Evolutionary conservation across 1,140 invertebrate genomes (phyloP), one percentile per base, ranked within the genome.

Genomic region (Phymorhynchus buccinoides): DNA sequence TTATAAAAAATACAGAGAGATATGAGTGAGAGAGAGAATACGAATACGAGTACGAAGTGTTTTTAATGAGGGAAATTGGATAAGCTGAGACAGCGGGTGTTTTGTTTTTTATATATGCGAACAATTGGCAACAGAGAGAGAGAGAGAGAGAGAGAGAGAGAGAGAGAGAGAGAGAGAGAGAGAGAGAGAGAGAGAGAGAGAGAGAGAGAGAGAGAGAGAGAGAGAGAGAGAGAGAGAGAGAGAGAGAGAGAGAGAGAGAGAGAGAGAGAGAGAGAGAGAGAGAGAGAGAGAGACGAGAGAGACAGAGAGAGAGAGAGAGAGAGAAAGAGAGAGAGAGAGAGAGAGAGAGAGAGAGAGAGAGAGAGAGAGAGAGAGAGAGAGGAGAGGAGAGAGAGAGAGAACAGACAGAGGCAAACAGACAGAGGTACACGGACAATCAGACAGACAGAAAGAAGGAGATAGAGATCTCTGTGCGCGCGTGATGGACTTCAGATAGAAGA

Each of bases 131-230:
- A n/a, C 9, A 37, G 71, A 73, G 71, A 73, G n/a, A 73, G 35
- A 73, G 71, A 73, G 71, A n/a, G 71, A 73, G n/a, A n/a, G 35
- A 73, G 71, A 73, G 35, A 37, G 35, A 73, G 35, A n/a, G 35
- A 37, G 35, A 73, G 7, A 37, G 35, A n/a, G 35, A n/a, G 71
- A 30, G 71, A 73, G 7, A 37, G 71, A 73, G 35, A 37, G 35
- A 73, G 35, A 73, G 35, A 37, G 35, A 37, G 35, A 73, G 71
- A 73, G n/a, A 37, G 71, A 73, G 71, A 73, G 71, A 73, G 71
- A 73, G n/a, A 30, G 35, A 73, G 35, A 73, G 35, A 37, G 35
- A 37, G 35, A 73, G 35, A 37, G 35, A 37, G n/a, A 37, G 35
- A 30, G 35, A 37, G 71, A 73, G 71, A 73, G 35, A 73, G 71